Base-by-base conservation (phyloP, 2,888 invertebrate species). In the Drosophila longiperda region DNA sequence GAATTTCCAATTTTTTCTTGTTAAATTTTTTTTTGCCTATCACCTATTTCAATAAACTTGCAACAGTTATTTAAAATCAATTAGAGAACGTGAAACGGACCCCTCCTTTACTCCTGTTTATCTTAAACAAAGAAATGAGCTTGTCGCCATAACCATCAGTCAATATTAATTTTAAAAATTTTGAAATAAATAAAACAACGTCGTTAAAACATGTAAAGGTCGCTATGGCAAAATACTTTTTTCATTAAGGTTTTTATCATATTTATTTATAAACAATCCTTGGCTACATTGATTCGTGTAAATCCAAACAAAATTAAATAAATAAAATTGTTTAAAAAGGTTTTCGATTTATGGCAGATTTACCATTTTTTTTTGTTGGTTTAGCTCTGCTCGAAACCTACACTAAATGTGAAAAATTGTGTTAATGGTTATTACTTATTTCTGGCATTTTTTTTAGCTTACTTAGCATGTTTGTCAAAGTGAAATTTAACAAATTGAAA, bases 241-340 rank as follows among this genome's bases (percentile, higher is more conserved):
- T 52, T 3, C 15, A 23, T 17, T 23, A 0, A 9, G 1, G 12
- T 7, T 33, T 15, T 8, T 17, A 5, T 49, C 40, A 67, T 75
- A 85, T 85, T 80, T 82, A 82, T 84, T 78, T 82, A 87, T 87
- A 76, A 80, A 76, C 83, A 82, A 84, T 87, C 80, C 65, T 75
- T 73, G 75, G 64, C 67, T 63, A 61, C 82, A 78, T 76, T 78
- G 73, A 76, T 33, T 80, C 65, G 63, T 61, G 53, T 70, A 75
- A 50, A 49, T 26, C 2, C 29, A 49, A 34, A 34, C 7, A 60
- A 68, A 11, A 17, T 52, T 4, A 55, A 50, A 59, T 53, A 20
- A 54, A 23, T 23, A 54, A 50, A 40, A 57, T 29, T 45, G 48
- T 67, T 67, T 59, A 52, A 66, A 40, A 33, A 11, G 9, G 12